A percentile compares a stretch with the other conserved stretches of the same genome.
These are phyloP conservation scores for Caradrina clavipalpis DNA, from an alignment of 2,888 invertebrate species.

Conservation along the genomic window DNA sequence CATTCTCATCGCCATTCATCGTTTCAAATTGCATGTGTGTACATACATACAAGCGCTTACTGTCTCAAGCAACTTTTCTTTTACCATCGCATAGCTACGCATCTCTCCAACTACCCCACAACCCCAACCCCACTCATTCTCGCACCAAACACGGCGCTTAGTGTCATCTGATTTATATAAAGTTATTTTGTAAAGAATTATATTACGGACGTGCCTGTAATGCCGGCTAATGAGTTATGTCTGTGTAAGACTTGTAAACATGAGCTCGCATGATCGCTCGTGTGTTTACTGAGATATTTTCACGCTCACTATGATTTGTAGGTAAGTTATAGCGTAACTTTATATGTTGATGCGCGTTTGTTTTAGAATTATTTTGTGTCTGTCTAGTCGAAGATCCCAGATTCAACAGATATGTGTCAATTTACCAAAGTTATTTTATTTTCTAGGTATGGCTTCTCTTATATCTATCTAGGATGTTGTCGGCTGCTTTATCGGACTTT, in stretches of 20 bases:
- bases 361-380: slow-evolving; percentile 33
- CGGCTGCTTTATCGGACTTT: too few species aligned
- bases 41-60: too few species aligned
- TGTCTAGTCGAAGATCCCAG: too few species aligned
- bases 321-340: slow-evolving; percentile 35
- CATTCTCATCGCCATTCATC: too few species aligned
- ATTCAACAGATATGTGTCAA: too few species aligned
- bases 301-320: slow-evolving; percentile 3
- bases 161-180: slow-evolving; percentile 72
- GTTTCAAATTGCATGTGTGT: too few species aligned
- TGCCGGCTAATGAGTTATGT: slow-evolving; percentile 61
- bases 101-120: slow-evolving; percentile 2
- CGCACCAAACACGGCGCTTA: slow-evolving; percentile 68
- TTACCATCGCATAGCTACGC: slow-evolving; percentile 1
- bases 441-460: too few species aligned
- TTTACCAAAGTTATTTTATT: too few species aligned
- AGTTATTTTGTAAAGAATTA: slow-evolving; percentile 69
- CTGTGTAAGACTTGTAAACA: slow-evolving; percentile 47
- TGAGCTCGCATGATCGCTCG: slow-evolving; percentile 48
- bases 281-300: slow-evolving; percentile 39
- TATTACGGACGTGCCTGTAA: slow-evolving; percentile 64
- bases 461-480: too few species aligned
- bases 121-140: slow-evolving; percentile 44
- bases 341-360: slow-evolving; percentile 28
- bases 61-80: background rate